phyloP scores from a whole-genome alignment of 2,888 invertebrate species.

The Rotaria macrura region DNA sequence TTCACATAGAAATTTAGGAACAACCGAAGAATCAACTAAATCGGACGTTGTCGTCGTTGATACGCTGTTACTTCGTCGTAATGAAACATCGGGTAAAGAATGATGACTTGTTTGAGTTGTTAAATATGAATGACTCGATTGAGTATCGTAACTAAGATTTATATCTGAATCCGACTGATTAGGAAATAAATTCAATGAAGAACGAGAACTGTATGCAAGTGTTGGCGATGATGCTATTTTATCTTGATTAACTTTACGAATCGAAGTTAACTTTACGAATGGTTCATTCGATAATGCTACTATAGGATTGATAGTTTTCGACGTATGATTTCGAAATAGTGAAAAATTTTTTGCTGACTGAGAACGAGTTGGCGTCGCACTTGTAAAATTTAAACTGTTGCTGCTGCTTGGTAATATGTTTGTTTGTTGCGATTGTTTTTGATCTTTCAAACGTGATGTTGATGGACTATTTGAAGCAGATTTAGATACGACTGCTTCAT shows the following conservation, averaged over 20 bases:
- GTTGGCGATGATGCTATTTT: not conserved
- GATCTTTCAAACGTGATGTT: not conserved
- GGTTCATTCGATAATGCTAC: not conserved
- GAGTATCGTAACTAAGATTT: not conserved
- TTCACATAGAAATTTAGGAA: not conserved
- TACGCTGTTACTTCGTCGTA: not conserved
- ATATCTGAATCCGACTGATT: not conserved
- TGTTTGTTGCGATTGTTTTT: not conserved
- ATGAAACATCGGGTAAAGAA: not conserved
- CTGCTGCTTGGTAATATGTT: not conserved
- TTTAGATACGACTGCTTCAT: not conserved
- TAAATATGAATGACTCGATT: not conserved
- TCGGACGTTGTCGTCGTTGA: not conserved
- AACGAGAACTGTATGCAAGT: not conserved
- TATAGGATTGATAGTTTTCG: not conserved
- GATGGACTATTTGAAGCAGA: not conserved
- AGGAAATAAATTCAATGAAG: not conserved
- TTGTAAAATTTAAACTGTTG: not conserved
- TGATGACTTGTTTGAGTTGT: not conserved
- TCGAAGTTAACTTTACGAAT: not conserved
- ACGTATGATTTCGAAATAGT: not conserved
- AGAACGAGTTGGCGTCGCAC: not conserved
- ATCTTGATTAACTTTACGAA: conserved; percentile 3
- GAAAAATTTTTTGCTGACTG: not conserved
- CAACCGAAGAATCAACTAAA: not conserved